phyloP scores from a whole-genome alignment of 2,797 vertebrate species.

The Sarcophilus harrisii region DNA sequence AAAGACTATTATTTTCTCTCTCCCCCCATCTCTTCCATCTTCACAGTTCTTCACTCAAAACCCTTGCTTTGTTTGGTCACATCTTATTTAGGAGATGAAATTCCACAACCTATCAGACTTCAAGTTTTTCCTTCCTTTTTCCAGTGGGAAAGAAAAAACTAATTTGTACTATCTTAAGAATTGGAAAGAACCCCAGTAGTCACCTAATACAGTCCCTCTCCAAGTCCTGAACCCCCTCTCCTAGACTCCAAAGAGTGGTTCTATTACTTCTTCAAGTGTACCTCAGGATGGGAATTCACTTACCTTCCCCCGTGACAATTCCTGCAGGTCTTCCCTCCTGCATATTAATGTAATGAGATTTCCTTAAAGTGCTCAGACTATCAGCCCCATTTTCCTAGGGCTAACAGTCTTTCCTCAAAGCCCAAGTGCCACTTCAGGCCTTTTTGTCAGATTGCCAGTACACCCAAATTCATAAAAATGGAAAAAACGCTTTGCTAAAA shows the following conservation, averaged over 20 bases:
- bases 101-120: neutral
- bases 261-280: neutral
- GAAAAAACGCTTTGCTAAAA: conserved; percentile 24
- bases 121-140: neutral
- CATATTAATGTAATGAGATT: neutral
- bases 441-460: conserved; percentile 11
- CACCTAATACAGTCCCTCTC: neutral
- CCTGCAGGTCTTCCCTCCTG: neutral
- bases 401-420: neutral
- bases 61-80: conserved; percentile 49
- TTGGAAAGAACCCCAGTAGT: neutral
- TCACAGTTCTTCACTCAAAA: conserved; percentile 18
- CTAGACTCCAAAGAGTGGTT: neutral
- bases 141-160: neutral
- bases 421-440: neutral
- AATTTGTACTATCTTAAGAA: neutral
- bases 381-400: neutral
- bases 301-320: neutral
- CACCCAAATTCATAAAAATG: neutral
- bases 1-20: neutral
- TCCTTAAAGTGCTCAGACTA: conserved; percentile 37
- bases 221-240: neutral
- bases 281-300: neutral
- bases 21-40: conserved; percentile 20
- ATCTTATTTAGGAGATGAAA: conserved; percentile 39